Conservation (phyloP, 1,140 invertebrate genomes). For the Oreohelix idahoensis region DNA sequence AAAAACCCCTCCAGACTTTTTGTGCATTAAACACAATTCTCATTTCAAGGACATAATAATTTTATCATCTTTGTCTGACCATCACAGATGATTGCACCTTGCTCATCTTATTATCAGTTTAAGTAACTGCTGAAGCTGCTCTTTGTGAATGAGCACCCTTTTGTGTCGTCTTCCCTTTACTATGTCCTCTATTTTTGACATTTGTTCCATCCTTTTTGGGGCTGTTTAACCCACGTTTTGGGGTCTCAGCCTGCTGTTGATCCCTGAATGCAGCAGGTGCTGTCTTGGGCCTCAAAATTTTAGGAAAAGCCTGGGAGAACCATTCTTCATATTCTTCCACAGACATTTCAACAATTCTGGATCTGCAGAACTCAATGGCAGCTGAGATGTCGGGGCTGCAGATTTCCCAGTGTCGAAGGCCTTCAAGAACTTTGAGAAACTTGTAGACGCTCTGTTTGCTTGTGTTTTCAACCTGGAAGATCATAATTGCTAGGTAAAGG, state of each 20-base stretch:
- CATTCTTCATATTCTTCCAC: constrained; percentile 71
- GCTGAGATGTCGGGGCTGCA: constrained; percentile 71
- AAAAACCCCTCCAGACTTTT: no score
- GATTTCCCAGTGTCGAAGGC: constrained; percentile 70
- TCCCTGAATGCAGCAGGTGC: constrained; percentile 52
- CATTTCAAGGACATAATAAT: no score
- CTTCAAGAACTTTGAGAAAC: constrained; percentile 67
- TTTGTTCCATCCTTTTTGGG: not conserved
- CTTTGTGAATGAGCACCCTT: not conserved
- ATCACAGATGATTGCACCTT: not conserved
- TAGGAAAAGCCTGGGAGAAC: constrained; percentile 69
- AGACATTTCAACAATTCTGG: constrained; percentile 70
- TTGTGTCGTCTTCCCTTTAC: not conserved
- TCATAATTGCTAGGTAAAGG: no score
- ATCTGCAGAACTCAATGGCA: constrained; percentile 72
- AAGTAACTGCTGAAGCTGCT: not conserved
- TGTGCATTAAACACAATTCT: no score
- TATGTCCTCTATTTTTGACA: not conserved
- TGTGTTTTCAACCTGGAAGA: constrained; percentile 66
- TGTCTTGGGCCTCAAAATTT: constrained; percentile 63
- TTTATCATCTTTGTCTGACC: not conserved
- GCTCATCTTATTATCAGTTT: not conserved
- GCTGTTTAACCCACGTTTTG: not conserved
- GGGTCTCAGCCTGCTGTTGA: not conserved
- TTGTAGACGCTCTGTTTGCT: constrained; percentile 68